Percentiles rank a stretch among this genome's conserved stretches.
phyloP scores from a whole-genome alignment of 2,888 invertebrate genomes.

The Nomada flava region DNA sequence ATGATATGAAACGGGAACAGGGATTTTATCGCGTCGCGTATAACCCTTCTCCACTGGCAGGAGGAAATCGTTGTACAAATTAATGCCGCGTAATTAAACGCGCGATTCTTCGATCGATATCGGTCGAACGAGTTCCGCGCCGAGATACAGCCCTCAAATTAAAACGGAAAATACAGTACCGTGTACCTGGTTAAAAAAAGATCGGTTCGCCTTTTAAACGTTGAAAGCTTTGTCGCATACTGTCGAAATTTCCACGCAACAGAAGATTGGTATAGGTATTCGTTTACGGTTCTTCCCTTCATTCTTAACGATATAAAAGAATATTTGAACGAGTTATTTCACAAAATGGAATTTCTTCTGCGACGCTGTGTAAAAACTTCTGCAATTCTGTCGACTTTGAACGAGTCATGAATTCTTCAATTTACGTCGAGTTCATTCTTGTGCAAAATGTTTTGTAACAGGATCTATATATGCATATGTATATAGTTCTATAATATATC shows the following conservation, averaged over 20 bases:
- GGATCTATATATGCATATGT: too few relatives aligned
- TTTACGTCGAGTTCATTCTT: too few relatives aligned
- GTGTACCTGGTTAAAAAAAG: slow-evolving; percentile 15
- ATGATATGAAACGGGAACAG: slow-evolving; percentile 45
- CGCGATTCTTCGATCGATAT: slow-evolving; percentile 35
- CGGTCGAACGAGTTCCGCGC: background rate
- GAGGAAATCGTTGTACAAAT: slow-evolving; percentile 34
- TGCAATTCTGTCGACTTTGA: background rate
- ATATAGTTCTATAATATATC: too few relatives aligned
- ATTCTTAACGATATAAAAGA: background rate
- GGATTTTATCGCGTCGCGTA: slow-evolving; percentile 27
- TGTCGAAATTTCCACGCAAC: background rate
- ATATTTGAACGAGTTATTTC: too few relatives aligned
- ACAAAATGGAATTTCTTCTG: background rate
- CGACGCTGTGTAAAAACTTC: background rate
- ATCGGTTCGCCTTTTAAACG: background rate
- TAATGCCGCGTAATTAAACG: slow-evolving; percentile 47
- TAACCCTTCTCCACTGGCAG: background rate
- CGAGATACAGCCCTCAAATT: slow-evolving; percentile 22
- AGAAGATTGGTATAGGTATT: background rate
- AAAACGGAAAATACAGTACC: background rate
- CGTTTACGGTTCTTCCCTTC: background rate
- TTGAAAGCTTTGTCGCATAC: background rate
- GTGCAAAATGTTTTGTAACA: too few relatives aligned
- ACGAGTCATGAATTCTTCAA: too few relatives aligned